A percentile compares a stretch with the other conserved stretches of the same genome.
phyloP scores from a whole-genome alignment of 2,888 invertebrate species.

The Chrysina gloriosa region DNA sequence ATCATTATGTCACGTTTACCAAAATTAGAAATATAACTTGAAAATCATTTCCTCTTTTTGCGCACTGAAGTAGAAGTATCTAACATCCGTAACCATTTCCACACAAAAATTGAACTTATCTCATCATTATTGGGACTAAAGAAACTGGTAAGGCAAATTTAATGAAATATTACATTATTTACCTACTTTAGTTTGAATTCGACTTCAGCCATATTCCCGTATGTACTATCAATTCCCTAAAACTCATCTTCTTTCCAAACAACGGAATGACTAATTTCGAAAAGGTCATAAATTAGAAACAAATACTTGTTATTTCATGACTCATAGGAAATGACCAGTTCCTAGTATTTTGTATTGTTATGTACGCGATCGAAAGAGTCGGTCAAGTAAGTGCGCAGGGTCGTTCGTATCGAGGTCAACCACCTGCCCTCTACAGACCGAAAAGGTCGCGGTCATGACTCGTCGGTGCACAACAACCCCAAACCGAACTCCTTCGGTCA shows the following conservation, averaged over 20 bases:
- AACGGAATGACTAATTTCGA: neutral
- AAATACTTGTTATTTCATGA: slow-evolving; percentile 5
- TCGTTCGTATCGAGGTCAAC: slow-evolving; percentile 53
- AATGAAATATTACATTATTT: too few species aligned
- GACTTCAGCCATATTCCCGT: too few species aligned
- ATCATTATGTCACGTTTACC: too few species aligned
- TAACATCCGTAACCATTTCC: too few species aligned
- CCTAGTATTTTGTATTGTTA: slow-evolving; percentile 18
- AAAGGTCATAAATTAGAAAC: neutral
- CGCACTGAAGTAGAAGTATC: too few species aligned
- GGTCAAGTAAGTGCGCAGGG: slow-evolving; percentile 48
- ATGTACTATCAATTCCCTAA: neutral
- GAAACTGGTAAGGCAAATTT: too few species aligned
- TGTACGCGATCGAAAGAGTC: slow-evolving; percentile 42
- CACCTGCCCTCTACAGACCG: slow-evolving; percentile 54
- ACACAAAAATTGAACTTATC: too few species aligned
- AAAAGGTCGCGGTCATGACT: slow-evolving; percentile 59
- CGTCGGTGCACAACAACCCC: slow-evolving; percentile 52
- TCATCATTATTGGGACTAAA: too few species aligned
- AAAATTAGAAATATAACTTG: too few species aligned
- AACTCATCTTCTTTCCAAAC: neutral
- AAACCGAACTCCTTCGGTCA: slow-evolving; percentile 46
- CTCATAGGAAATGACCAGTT: slow-evolving; percentile 12
- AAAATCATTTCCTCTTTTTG: too few species aligned
- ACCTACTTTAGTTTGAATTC: too few species aligned